A percentile compares a stretch with the other conserved stretches of the same genome.
Evolutionary conservation across 2,113 vertebrate species (phyloP).

Genomic region (Hucho hucho): DNA sequence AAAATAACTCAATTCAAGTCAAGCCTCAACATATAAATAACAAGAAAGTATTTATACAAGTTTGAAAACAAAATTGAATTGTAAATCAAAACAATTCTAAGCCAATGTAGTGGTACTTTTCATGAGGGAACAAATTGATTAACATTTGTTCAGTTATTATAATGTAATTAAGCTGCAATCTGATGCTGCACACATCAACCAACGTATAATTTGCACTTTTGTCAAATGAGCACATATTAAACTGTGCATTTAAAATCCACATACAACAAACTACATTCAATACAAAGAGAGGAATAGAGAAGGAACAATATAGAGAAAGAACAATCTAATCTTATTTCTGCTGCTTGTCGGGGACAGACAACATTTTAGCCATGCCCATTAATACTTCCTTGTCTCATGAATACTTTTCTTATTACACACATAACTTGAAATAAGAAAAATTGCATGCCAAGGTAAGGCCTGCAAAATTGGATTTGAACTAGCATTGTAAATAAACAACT

Average conservation of each 20-base stretch:
- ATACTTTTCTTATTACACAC: conserved; percentile 25
- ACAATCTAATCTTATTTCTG: conserved; percentile 4
- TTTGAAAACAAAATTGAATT: not conserved
- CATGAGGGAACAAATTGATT: conserved; percentile 50
- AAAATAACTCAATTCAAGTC: conserved; percentile 27
- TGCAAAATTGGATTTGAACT: conserved; percentile 28
- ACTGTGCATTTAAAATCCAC: conserved; percentile 70
- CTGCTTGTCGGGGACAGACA: conserved; percentile 29
- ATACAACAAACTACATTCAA: conserved; percentile 79
- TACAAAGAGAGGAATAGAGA: conserved; percentile 55
- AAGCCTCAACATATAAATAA: conserved; percentile 10
- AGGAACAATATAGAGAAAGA: not conserved
- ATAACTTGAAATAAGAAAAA: conserved; percentile 37
- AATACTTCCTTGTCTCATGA: conserved; percentile 25
- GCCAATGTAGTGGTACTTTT: conserved; percentile 60
- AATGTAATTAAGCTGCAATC: conserved; percentile 51
- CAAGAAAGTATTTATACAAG: not conserved
- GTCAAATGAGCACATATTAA: conserved; percentile 68
- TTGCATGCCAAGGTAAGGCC: conserved; percentile 42
- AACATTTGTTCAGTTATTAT: conserved; percentile 40
- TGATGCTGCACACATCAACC: conserved; percentile 60
- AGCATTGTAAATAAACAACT: conserved; percentile 7
- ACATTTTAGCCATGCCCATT: conserved; percentile 31
- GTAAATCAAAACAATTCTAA: not conserved
- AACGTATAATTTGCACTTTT: conserved; percentile 74